Evolutionary conservation across 2,113 vertebrate genomes (phyloP).

Genomic region (Phoxinus phoxinus): DNA sequence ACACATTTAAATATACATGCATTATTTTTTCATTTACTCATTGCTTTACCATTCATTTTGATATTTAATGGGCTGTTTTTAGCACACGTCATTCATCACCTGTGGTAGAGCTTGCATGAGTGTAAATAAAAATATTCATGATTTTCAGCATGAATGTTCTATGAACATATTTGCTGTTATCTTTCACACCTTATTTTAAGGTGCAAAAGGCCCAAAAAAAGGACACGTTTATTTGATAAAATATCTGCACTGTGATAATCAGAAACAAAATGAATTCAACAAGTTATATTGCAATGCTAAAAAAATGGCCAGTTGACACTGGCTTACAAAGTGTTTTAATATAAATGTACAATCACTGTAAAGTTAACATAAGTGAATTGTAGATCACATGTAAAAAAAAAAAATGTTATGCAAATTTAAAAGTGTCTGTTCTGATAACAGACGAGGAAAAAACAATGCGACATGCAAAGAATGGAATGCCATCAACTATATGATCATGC

Average conservation of each 20-base stretch:
- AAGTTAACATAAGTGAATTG: neutral
- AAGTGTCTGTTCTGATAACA: neutral
- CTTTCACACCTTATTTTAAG: neutral
- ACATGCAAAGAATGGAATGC: neutral
- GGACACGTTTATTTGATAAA: neutral
- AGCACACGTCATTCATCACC: neutral
- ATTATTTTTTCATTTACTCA: neutral
- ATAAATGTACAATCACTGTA: neutral
- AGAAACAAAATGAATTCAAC: neutral
- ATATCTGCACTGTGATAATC: neutral
- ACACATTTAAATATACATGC: neutral
- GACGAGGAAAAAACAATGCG: neutral
- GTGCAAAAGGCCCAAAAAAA: neutral
- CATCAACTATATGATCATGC: too few species aligned
- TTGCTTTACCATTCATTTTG: neutral
- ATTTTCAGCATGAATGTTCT: neutral
- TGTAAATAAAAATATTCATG: neutral
- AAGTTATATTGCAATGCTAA: neutral
- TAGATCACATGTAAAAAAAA: neutral
- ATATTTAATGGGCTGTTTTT: neutral
- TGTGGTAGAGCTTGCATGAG: neutral
- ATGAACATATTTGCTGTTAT: neutral
- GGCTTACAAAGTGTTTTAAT: neutral
- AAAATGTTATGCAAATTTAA: neutral
- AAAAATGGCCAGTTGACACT: neutral